A percentile compares a stretch with the other conserved stretches of the same genome.
phyloP scores from a whole-genome alignment of 1,140 invertebrate species.

The Apis florea region DNA sequence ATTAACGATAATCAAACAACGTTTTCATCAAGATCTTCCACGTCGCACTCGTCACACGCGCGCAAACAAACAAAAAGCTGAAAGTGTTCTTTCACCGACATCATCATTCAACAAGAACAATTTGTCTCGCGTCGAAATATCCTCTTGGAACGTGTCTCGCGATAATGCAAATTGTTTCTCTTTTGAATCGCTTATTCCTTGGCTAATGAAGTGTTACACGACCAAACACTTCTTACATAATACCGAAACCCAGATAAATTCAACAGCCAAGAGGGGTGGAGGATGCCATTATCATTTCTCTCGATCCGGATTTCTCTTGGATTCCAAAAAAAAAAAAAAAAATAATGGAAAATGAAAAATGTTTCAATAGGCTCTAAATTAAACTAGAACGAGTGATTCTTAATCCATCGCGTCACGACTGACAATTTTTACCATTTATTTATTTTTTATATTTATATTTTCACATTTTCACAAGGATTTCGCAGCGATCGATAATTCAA shows the following conservation, averaged over 20 bases:
- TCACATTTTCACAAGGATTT: no score
- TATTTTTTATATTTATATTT: no score
- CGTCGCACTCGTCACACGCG: neutral
- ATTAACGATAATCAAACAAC: neutral
- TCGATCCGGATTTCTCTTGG: neutral
- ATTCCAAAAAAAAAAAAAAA: neutral
- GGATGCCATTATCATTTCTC: no score
- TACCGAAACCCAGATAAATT: neutral
- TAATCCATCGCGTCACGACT: no score
- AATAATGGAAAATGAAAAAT: no score
- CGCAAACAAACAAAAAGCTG: neutral
- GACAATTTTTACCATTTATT: no score
- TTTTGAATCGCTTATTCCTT: neutral
- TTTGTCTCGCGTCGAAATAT: neutral
- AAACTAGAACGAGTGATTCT: no score
- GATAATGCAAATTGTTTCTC: conserved; percentile 16
- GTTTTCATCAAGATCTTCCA: neutral
- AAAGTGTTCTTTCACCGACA: neutral
- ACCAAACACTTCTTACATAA: neutral
- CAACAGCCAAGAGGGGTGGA: neutral
- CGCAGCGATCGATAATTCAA: no score
- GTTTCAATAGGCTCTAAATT: neutral
- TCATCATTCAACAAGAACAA: neutral
- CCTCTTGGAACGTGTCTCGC: neutral
- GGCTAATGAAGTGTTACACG: neutral